Conservation (phyloP, 2,113 vertebrate genomes). For the Gavia stellata region DNA sequence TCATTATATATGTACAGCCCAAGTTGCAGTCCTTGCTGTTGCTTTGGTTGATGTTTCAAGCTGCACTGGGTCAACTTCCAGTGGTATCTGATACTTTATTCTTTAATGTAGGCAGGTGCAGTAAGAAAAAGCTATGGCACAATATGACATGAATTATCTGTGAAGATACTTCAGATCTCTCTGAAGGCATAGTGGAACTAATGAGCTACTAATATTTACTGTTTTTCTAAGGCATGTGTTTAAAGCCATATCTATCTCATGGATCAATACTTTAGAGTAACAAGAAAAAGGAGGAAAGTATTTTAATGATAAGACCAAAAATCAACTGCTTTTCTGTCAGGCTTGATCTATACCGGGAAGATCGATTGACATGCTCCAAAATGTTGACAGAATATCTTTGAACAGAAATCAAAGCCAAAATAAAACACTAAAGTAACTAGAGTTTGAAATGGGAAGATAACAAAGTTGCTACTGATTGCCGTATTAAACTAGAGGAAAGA, state of each 20-base stretch:
- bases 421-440: not conserved
- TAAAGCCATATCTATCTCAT: not conserved
- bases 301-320: constrained; percentile 18
- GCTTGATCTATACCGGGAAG: not conserved
- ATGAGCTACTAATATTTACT: not conserved
- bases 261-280: not conserved
- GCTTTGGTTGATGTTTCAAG: not conserved
- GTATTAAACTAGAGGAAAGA: not conserved
- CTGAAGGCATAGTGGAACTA: not conserved
- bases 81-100: not conserved
- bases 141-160: not conserved
- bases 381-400: not conserved
- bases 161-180: not conserved
- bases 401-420: constrained; percentile 10
- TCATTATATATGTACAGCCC: not conserved
- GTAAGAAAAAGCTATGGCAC: not conserved
- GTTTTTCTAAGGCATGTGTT: not conserved
- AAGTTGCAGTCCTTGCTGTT: not conserved
- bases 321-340: not conserved
- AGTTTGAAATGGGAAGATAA: not conserved
- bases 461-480: not conserved
- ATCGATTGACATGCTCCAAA: not conserved
- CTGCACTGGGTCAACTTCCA: not conserved
- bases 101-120: not conserved
- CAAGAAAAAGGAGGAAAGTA: not conserved